phyloP scores from a whole-genome alignment of 2,113 vertebrate species.

The Prolemur simus region DNA sequence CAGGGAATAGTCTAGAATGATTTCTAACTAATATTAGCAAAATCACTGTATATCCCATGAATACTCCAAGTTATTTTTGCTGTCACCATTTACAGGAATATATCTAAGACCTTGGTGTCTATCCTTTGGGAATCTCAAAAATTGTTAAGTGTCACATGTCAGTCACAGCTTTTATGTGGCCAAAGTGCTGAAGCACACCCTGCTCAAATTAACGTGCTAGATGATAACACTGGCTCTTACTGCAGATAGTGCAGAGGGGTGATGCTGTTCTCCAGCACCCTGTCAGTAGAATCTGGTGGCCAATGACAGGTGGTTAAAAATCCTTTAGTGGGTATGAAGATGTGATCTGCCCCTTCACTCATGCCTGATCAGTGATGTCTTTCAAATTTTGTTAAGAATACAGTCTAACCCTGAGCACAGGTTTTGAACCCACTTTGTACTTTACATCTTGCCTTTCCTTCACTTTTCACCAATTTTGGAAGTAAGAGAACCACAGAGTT shows the following conservation, averaged over 20 bases:
- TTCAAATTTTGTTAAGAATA: background rate
- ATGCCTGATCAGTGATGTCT: background rate
- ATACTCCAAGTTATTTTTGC: background rate
- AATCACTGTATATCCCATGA: background rate
- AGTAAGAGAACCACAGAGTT: background rate
- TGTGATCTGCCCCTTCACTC: background rate
- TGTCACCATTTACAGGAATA: background rate
- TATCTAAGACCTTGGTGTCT: background rate
- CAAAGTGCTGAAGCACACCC: background rate
- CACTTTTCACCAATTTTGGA: background rate
- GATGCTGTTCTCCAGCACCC: background rate
- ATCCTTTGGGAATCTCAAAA: background rate
- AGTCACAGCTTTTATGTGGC: background rate
- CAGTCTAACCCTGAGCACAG: background rate
- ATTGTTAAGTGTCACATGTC: background rate
- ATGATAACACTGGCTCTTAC: background rate
- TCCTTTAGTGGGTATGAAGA: background rate
- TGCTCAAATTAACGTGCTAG: background rate
- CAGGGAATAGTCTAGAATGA: background rate
- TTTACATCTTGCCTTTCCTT: background rate
- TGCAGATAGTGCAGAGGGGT: background rate
- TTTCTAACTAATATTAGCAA: background rate
- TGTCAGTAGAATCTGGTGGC: background rate
- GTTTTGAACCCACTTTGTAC: background rate
- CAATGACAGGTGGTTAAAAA: background rate